phyloP scores from a whole-genome alignment of 2,797 vertebrate genomes.

The Brotula barbata region DNA sequence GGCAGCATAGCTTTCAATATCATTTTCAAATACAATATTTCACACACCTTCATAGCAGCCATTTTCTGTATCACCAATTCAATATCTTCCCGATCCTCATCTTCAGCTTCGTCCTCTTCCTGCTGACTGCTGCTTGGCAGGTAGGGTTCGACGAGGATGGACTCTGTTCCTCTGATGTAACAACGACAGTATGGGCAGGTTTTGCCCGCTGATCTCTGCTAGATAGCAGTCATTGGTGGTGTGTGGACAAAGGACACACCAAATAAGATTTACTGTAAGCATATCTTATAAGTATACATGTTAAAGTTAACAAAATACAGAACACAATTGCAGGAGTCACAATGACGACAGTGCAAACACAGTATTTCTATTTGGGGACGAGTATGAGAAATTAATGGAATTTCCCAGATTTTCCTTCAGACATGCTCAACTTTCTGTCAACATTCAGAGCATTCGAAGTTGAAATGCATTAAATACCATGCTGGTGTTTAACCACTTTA shows the following conservation, averaged over 20 bases:
- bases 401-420: not conserved
- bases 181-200: constrained; percentile 89
- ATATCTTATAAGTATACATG: no score
- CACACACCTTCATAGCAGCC: constrained; percentile 70
- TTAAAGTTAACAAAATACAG: no score
- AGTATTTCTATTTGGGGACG: no score
- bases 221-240: constrained; percentile 11
- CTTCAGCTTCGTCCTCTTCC: constrained; percentile 8
- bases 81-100: constrained; percentile 75
- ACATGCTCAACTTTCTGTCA: not conserved
- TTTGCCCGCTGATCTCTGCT: constrained; percentile 80
- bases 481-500: not conserved
- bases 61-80: constrained; percentile 72
- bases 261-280: no score
- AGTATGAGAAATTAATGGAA: no score
- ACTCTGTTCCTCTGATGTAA: constrained; percentile 82
- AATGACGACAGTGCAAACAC: no score
- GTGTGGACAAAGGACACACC: not conserved
- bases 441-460: not conserved
- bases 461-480: not conserved
- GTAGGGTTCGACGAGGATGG: constrained; percentile 76
- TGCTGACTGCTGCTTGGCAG: constrained; percentile 13
- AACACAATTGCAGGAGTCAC: no score
- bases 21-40: not conserved
- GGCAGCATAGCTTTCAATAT: no score